Percentiles rank a stretch among this genome's conserved stretches.
These are phyloP conservation scores for Drosophila lowei DNA, from an alignment of 1,140 invertebrate species.

Conservation along the genomic window DNA sequence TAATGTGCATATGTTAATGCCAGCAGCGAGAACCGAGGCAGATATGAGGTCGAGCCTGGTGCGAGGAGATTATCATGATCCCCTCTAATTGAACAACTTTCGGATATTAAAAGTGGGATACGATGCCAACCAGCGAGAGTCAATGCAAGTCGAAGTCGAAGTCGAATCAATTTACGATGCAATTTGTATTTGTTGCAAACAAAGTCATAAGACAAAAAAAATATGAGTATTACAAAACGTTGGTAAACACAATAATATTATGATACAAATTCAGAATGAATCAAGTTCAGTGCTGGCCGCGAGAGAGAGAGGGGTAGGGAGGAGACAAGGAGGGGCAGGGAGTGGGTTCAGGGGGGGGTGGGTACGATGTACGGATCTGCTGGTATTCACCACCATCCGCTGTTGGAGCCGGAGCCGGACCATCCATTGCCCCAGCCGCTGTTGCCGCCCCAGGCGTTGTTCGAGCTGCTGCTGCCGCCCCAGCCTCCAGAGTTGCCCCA, in stretches of 20 bases:
- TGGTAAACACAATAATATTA: constrained; percentile 5
- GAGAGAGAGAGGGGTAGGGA: too few species aligned
- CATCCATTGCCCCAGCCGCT: constrained; percentile 47
- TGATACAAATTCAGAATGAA: constrained; percentile 27
- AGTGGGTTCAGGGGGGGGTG: not conserved
- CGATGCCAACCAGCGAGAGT: too few species aligned
- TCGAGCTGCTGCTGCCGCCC: constrained; percentile 8
- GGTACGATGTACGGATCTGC: not conserved
- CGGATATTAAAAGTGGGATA: too few species aligned
- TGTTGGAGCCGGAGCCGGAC: constrained; percentile 42
- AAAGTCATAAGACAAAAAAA: constrained; percentile 11
- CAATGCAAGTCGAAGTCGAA: too few species aligned
- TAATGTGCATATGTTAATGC: too few species aligned
- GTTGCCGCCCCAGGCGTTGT: constrained; percentile 41
- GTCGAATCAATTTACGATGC: too few species aligned
- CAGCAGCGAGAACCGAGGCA: not conserved
- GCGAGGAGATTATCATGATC: too few species aligned
- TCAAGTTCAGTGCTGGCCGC: constrained; percentile 3
- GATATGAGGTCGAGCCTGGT: too few species aligned
- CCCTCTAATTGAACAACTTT: too few species aligned
- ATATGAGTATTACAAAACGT: not conserved
- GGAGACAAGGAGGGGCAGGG: not conserved
- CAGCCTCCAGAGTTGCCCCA: constrained; percentile 4
- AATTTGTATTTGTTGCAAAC: constrained; percentile 24
- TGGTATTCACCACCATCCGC: constrained; percentile 44